Conservation (phyloP, 2,113 vertebrate species). For the Cacatua alba region DNA sequence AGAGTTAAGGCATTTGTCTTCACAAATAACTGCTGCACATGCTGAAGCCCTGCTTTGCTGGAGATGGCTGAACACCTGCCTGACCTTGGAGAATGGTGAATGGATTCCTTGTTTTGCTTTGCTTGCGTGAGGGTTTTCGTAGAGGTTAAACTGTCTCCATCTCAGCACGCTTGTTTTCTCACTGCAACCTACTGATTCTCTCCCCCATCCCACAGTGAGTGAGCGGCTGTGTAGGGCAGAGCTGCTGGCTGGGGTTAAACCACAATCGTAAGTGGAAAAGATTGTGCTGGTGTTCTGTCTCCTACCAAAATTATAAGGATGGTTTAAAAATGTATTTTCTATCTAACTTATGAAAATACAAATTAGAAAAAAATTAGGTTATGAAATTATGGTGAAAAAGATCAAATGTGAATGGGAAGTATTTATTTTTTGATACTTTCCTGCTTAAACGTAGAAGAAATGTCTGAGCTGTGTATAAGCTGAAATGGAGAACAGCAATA, state of each 20-base stretch:
- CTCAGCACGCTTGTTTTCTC: not conserved
- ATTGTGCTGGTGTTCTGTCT: not conserved
- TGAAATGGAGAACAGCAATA: not conserved
- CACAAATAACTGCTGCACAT: not conserved
- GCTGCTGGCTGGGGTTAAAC: not conserved
- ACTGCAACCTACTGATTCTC: not conserved
- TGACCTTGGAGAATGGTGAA: not conserved
- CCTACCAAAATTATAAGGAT: not conserved
- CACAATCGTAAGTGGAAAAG: not conserved
- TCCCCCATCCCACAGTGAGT: fast-evolving
- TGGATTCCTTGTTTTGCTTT: not conserved
- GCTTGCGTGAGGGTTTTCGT: not conserved
- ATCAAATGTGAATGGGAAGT: not conserved
- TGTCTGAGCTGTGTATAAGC: not conserved
- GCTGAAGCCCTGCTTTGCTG: not conserved
- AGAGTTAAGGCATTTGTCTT: not conserved
- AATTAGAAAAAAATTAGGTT: not conserved
- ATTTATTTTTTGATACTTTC: not conserved
- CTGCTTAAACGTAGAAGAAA: not conserved
- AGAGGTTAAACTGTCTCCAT: not conserved
- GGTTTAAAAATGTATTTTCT: not conserved
- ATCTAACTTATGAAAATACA: not conserved
- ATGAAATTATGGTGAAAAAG: not conserved
- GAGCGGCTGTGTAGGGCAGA: not conserved
- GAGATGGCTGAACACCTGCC: not conserved